phyloP scores from a whole-genome alignment of 2,888 invertebrate species.

The Creontiades dilutus region DNA sequence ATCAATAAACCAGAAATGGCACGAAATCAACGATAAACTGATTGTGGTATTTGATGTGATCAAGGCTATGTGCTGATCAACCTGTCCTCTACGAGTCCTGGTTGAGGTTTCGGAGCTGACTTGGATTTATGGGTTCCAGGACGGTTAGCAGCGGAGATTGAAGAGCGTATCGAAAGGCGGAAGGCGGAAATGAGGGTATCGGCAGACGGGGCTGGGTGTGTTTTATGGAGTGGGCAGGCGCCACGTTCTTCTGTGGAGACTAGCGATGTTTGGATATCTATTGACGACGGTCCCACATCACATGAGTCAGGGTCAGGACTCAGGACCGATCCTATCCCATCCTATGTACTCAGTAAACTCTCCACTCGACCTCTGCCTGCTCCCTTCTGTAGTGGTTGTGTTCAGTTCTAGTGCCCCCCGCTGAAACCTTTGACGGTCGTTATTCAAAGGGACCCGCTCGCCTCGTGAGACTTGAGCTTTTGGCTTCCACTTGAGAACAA shows the following conservation, averaged over 20 bases:
- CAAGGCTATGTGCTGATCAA: too few species aligned
- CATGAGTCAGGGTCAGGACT: background rate
- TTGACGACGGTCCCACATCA: background rate
- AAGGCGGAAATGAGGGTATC: constrained; percentile 43
- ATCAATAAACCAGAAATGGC: too few species aligned
- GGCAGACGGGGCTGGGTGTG: background rate
- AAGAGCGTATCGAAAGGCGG: constrained; percentile 4
- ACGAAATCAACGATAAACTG: too few species aligned
- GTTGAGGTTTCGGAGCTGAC: background rate
- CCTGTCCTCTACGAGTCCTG: background rate
- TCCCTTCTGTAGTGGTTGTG: background rate
- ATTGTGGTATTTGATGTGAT: too few species aligned
- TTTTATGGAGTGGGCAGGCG: constrained; percentile 48
- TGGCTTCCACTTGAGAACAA: background rate
- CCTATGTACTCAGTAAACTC: background rate
- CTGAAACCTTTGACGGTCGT: background rate
- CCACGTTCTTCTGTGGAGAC: background rate
- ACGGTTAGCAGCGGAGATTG: background rate
- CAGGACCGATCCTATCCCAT: background rate
- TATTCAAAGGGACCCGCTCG: background rate
- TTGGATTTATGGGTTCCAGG: background rate
- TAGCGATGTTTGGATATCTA: constrained; percentile 24
- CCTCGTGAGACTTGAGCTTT: background rate
- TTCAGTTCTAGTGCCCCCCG: background rate
- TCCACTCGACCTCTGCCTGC: background rate